These are phyloP conservation scores for Megaustenia siamemsis DNA, from an alignment of 2,888 invertebrate species.

Conservation along the genomic window DNA sequence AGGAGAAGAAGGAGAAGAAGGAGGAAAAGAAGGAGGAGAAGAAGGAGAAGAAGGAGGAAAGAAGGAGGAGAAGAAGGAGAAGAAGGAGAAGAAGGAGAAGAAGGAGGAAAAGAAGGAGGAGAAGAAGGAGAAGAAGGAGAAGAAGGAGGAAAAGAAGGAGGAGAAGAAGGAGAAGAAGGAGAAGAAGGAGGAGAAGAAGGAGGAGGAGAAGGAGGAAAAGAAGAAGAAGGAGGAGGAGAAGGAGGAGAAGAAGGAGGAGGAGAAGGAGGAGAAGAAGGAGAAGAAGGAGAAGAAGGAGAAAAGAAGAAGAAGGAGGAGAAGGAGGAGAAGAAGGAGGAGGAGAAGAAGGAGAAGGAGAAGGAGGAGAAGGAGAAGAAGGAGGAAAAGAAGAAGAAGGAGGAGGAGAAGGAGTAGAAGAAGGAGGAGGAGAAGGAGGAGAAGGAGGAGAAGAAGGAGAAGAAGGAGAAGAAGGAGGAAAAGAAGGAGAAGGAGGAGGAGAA, in stretches of 20 bases:
- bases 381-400: slow-evolving; percentile 8
- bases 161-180: background rate
- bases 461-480: slow-evolving; percentile 11
- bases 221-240: background rate
- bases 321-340: background rate
- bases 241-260: background rate
- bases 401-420: background rate
- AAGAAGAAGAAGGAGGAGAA: background rate
- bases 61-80: background rate
- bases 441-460: background rate
- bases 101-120: background rate
- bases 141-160: background rate
- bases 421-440: background rate
- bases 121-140: background rate
- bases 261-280: slow-evolving; percentile 17
- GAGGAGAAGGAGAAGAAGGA: background rate
- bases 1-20: slow-evolving; percentile 16
- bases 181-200: background rate
- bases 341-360: background rate
- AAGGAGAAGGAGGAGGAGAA: slow-evolving; percentile 7
- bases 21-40: background rate
- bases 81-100: background rate
- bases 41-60: background rate
- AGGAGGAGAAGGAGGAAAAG: background rate
- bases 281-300: slow-evolving; percentile 1